A percentile compares a stretch with the other conserved stretches of the same genome.
Evolutionary conservation across 1,140 invertebrate species (phyloP).

Genomic region (Drosophila mauritiana): DNA sequence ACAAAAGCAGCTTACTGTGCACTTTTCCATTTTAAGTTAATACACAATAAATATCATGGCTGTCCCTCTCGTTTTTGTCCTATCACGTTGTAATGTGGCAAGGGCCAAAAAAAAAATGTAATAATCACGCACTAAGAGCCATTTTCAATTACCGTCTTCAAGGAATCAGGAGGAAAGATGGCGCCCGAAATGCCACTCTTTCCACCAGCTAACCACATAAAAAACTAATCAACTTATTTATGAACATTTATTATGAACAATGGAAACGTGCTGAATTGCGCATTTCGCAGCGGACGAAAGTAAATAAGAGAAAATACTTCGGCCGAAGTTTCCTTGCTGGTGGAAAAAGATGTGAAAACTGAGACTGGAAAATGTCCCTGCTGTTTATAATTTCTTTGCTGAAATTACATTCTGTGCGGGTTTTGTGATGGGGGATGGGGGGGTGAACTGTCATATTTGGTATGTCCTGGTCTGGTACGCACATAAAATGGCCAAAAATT

Average conservation of each 20-base stretch:
- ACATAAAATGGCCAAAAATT: conserved; percentile 63
- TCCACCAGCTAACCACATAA: conserved; percentile 61
- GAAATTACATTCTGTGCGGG: conserved; percentile 62
- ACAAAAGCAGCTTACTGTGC: conserved; percentile 70
- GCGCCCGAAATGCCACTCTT: conserved; percentile 56
- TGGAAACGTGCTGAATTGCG: conserved; percentile 77
- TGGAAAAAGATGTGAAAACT: conserved; percentile 16
- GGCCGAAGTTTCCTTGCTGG: neutral
- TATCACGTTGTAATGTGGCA: conserved; percentile 56
- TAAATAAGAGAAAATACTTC: conserved; percentile 48
- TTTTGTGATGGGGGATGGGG: too few relatives aligned
- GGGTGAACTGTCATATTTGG: conserved; percentile 59
- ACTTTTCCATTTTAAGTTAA: conserved; percentile 59
- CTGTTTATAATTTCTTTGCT: conserved; percentile 73
- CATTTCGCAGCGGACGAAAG: conserved; percentile 47
- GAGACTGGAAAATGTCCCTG: conserved; percentile 46
- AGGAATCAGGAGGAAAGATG: conserved; percentile 36
- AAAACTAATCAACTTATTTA: conserved; percentile 83
- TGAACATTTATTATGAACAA: conserved; percentile 80
- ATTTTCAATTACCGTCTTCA: conserved; percentile 73
- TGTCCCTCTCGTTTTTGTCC: conserved; percentile 28
- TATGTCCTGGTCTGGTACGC: conserved; percentile 30
- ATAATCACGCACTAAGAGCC: conserved; percentile 80
- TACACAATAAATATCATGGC: conserved; percentile 53
- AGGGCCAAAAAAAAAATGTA: conserved; percentile 62